phyloP scores from a whole-genome alignment of 2,888 invertebrate genomes.

The Pocota personata region DNA sequence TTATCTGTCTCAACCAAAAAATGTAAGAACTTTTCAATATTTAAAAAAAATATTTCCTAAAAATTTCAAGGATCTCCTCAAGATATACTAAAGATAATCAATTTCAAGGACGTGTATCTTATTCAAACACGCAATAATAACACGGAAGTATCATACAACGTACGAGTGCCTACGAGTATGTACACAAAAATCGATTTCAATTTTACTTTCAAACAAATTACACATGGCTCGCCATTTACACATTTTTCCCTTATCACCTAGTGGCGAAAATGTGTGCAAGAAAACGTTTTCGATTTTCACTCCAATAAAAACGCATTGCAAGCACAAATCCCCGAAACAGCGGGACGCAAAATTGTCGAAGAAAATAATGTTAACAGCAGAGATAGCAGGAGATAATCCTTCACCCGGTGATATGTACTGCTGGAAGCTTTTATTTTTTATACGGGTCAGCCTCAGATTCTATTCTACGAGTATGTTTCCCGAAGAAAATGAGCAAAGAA shows the following conservation, averaged over 20 bases:
- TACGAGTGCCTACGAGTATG: neutral
- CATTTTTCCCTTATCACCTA: neutral
- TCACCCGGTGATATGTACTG: neutral
- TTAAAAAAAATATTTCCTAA: no score
- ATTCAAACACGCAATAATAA: neutral
- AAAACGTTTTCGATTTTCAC: constrained; percentile 45
- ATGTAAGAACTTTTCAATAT: no score
- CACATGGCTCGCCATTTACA: constrained; percentile 14
- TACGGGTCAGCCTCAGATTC: neutral
- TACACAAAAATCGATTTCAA: neutral
- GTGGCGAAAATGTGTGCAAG: constrained; percentile 27
- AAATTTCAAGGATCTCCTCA: no score
- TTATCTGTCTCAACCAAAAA: no score
- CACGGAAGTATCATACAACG: neutral
- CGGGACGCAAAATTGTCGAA: neutral
- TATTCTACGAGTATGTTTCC: no score
- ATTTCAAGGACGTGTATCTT: constrained; percentile 8
- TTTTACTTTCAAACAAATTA: neutral
- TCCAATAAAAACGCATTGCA: constrained; percentile 47
- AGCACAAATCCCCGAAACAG: neutral
- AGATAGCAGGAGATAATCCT: neutral
- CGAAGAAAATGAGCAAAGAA: neutral
- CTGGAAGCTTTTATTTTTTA: neutral
- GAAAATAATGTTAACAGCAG: constrained; percentile 21
- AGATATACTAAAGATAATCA: neutral